Evolutionary conservation across 1,140 invertebrate species (phyloP), one percentile per base, ranked within the genome.

Genomic region (Holotrichia oblita): DNA sequence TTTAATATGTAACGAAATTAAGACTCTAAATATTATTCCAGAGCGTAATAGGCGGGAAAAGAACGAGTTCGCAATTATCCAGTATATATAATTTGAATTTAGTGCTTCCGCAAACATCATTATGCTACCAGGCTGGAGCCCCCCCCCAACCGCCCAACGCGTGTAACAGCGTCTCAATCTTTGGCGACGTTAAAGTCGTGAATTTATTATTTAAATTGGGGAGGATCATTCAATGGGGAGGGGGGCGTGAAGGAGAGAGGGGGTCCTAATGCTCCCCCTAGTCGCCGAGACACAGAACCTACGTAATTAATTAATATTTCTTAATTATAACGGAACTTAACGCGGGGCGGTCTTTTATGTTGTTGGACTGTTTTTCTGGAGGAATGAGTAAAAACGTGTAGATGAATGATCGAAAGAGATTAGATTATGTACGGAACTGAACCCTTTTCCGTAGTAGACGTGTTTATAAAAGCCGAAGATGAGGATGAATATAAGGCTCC

Each of bases 1-100:
- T 69, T 69, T 69, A 69, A 69, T 69, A 69, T 34, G 61, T 69
- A 69, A 69, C 61, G 61, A 34, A 69, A 69, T 69, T 69, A 69
- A 69, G 22, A 22, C 6, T 7, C 61, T 20, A 22, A 69, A 69
- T 69, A 69, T 69, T 69, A 24, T 34, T 69, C 22, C 61, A 8
- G 61, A 20, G 61, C 17, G 14, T 55, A 55, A 55, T 17, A 17
- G 42, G 9, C 42, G 9, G 42, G 14, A 14, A 44, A 55, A 55
- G 12, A 55, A 55, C 48, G 48, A 55, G 48, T 17, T 55, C 48
- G 48, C 48, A 55, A 55, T 55, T 55, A 55, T 55, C 48, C 48
- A 6, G 48, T 17, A 55, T 55, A 55, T 55, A 55, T 55, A 55
- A 55, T 55, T 55, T 55, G 48, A 55, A 55, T 17, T 55, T 55